phyloP scores from a whole-genome alignment of 2,113 vertebrate genomes.

The Ariopsis seemanni region DNA sequence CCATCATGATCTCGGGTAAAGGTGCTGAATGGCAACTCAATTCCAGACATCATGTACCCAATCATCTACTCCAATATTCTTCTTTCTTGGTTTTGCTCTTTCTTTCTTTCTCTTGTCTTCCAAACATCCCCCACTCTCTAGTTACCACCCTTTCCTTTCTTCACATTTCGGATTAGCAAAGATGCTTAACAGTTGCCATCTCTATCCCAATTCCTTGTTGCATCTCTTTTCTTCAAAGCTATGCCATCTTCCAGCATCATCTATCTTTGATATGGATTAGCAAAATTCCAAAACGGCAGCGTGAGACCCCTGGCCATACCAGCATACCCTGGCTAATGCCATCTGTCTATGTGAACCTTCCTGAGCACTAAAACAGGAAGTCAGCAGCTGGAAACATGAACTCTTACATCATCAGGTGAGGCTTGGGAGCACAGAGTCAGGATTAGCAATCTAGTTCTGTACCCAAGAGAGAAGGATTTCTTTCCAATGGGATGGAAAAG shows the following conservation, averaged over 20 bases:
- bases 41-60: not conserved
- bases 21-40: not conserved
- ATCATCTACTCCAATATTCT: not conserved
- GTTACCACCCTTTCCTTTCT: not conserved
- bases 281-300: not conserved
- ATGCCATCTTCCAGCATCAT: not conserved
- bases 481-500: slow-evolving; percentile 39
- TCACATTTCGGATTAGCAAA: not conserved
- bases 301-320: not conserved
- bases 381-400: slow-evolving; percentile 19
- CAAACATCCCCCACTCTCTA: not conserved
- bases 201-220: not conserved
- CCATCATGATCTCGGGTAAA: not conserved
- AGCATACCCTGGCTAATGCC: too few relatives aligned
- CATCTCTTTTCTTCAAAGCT: not conserved
- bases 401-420: slow-evolving; percentile 24
- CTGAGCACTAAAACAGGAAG: not conserved
- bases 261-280: not conserved
- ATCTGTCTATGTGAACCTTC: not conserved
- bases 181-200: not conserved
- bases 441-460: slow-evolving; percentile 71
- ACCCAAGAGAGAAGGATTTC: slow-evolving; percentile 60
- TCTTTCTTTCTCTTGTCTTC: not conserved
- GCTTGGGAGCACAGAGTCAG: slow-evolving; percentile 38
- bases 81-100: not conserved